Conservation (phyloP, 1,140 invertebrate species). For the Diprion similis region DNA sequence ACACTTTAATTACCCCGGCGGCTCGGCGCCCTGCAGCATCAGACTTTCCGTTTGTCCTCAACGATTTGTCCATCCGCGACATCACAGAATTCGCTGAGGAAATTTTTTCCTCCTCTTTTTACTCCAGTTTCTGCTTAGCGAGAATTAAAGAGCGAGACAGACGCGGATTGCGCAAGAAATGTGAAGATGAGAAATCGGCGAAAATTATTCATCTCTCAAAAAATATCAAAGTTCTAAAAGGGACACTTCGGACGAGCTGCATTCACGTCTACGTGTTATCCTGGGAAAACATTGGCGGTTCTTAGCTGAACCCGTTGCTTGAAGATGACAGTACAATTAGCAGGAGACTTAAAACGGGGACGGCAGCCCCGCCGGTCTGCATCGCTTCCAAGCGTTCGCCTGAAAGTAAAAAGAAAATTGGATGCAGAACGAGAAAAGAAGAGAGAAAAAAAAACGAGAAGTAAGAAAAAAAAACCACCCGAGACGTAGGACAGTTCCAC, state of each 20-base stretch:
- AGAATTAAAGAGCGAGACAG: too few species aligned
- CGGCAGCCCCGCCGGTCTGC: slow-evolving; percentile 52
- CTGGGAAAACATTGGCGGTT: neutral
- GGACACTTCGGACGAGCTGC: neutral
- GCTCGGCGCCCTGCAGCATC: neutral
- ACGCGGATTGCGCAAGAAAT: too few species aligned
- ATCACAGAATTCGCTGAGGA: neutral
- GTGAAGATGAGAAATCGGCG: too few species aligned
- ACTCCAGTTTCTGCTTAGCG: too few species aligned
- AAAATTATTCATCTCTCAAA: too few species aligned
- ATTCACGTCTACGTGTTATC: too few species aligned
- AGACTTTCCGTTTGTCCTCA: neutral
- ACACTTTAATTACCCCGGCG: neutral
- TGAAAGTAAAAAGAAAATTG: slow-evolving; percentile 33
- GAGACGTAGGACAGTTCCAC: too few species aligned
- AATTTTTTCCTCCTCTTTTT: too few species aligned
- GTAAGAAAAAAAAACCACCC: too few species aligned
- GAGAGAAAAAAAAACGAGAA: too few species aligned
- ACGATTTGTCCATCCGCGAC: neutral
- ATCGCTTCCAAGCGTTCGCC: slow-evolving; percentile 54
- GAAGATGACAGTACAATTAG: slow-evolving; percentile 7
- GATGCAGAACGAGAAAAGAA: neutral
- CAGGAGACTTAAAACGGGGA: slow-evolving; percentile 4
- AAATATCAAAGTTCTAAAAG: neutral
- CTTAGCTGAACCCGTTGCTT: neutral